These are phyloP conservation scores for Protonemura montana DNA, from an alignment of 2,888 invertebrate genomes.

Conservation along the genomic window DNA sequence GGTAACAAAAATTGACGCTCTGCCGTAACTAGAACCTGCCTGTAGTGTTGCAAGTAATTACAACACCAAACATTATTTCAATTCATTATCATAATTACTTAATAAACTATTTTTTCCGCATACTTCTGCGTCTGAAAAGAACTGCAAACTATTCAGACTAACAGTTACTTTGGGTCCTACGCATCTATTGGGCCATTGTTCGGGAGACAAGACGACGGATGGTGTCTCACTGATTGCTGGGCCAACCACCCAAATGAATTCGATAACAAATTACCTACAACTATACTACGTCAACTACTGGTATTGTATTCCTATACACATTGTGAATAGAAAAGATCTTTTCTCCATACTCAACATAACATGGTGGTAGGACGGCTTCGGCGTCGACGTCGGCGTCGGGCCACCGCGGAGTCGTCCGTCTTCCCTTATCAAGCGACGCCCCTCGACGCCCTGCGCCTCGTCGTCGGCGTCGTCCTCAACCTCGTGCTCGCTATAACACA, in stretches of 20 bases:
- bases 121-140: neutral
- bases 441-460: slow-evolving; percentile 1
- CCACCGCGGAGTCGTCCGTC: slow-evolving; percentile 30
- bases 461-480: neutral
- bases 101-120: neutral
- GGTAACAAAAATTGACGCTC: neutral
- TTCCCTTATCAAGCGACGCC: slow-evolving; percentile 28
- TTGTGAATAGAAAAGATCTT: neutral
- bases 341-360: neutral
- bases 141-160: no score
- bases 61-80: neutral
- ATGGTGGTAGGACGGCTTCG: neutral
- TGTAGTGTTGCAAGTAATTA: neutral
- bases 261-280: neutral
- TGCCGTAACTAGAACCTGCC: neutral
- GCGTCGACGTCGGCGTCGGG: slow-evolving; percentile 19
- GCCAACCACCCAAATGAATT: neutral
- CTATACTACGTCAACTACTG: neutral
- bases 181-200: neutral
- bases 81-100: slow-evolving; percentile 3
- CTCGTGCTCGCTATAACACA: neutral
- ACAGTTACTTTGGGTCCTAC: neutral
- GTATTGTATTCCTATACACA: neutral
- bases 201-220: neutral
- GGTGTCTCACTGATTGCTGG: neutral